Evolutionary conservation across 2,888 invertebrate species (phyloP).

Genomic region (Gortyna flavago): DNA sequence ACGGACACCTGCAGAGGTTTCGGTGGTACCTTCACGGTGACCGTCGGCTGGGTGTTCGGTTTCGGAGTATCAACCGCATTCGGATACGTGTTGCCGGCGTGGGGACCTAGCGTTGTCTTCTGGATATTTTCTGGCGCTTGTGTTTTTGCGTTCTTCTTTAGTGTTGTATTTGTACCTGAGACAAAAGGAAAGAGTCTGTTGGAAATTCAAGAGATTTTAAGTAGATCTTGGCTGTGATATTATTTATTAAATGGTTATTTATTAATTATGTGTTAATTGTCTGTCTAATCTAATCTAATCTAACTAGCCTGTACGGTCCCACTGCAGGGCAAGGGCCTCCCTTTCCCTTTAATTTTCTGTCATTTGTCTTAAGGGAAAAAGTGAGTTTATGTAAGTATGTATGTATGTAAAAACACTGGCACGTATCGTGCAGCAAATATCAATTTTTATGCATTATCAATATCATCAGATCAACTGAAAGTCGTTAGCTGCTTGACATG

Average conservation of each 20-base stretch:
- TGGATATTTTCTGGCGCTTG: conserved; percentile 67
- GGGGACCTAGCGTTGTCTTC: conserved; percentile 66
- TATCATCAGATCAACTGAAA: background rate
- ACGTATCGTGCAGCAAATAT: too few species aligned
- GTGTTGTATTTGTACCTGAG: conserved; percentile 70
- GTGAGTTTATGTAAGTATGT: too few species aligned
- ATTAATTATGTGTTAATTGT: background rate
- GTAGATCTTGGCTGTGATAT: conserved; percentile 27
- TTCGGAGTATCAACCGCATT: conserved; percentile 70
- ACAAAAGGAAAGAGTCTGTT: conserved; percentile 72
- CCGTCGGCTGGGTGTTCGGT: conserved; percentile 68
- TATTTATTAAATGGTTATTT: background rate
- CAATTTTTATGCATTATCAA: too few species aligned
- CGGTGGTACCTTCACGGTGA: conserved; percentile 70
- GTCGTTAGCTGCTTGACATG: background rate
- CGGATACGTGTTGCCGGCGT: conserved; percentile 64
- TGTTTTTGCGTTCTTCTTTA: conserved; percentile 65
- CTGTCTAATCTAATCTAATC: too few species aligned
- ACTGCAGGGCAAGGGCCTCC: too few species aligned
- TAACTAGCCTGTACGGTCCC: too few species aligned
- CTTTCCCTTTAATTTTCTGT: too few species aligned
- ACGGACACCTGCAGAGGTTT: conserved; percentile 69
- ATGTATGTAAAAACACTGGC: too few species aligned
- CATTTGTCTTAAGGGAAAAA: too few species aligned
- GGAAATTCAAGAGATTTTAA: conserved; percentile 71